Percentiles rank a stretch among this genome's conserved stretches.
phyloP scores from a whole-genome alignment of 2,797 vertebrate genomes.

The Decapterus maruadsi region DNA sequence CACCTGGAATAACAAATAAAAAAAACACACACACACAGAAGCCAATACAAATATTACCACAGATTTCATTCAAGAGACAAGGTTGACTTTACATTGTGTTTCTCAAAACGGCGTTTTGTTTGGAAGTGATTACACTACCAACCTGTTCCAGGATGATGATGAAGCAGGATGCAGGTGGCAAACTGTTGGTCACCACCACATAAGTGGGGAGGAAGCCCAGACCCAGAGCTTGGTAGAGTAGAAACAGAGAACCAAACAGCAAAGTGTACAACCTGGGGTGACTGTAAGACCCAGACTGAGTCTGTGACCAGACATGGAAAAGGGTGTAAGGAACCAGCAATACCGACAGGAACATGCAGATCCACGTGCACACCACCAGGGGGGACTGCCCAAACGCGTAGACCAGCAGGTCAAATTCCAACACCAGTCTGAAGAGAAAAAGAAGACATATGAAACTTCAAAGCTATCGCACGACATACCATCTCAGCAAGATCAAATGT shows the following conservation, averaged over 20 bases:
- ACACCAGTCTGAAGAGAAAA: conserved; percentile 87
- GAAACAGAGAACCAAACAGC: conserved; percentile 84
- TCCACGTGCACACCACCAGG: conserved; percentile 92
- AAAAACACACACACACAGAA: neutral
- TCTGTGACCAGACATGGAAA: conserved; percentile 89
- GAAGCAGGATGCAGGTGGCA: conserved; percentile 93
- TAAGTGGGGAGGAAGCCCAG: conserved; percentile 91
- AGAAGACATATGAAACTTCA: conserved; percentile 4
- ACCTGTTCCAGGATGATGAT: conserved; percentile 96
- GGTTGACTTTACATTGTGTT: neutral
- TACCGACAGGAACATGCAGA: conserved; percentile 92
- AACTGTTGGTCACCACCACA: conserved; percentile 85
- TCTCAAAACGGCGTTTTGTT: neutral
- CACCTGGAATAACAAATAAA: conserved; percentile 83
- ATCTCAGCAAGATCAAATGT: neutral
- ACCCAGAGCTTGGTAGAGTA: conserved; percentile 88
- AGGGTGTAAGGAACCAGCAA: conserved; percentile 90
- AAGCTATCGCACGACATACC: neutral
- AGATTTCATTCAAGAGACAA: neutral
- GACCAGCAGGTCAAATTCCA: conserved; percentile 94
- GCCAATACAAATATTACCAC: neutral
- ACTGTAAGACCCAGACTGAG: conserved; percentile 82
- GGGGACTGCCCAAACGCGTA: conserved; percentile 93
- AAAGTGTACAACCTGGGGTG: conserved; percentile 78
- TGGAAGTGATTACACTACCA: neutral